Conservation (phyloP, 2,113 vertebrate species). For the Trematomus loennbergii region DNA sequence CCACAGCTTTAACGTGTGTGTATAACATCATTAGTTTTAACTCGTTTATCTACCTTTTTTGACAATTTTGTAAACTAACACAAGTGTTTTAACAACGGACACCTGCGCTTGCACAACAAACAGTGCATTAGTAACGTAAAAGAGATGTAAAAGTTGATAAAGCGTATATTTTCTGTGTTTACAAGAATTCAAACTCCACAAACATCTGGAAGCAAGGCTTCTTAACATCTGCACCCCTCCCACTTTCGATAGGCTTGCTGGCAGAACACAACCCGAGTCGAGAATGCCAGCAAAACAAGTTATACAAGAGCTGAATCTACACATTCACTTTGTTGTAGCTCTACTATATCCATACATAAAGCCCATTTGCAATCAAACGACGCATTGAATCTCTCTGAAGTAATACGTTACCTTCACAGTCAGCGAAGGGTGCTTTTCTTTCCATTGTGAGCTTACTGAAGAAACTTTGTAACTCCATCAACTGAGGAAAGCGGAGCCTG, state of each 20-base stretch:
- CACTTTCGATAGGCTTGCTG: conserved; percentile 80
- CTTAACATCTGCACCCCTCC: conserved; percentile 85
- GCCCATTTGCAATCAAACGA: conserved; percentile 18
- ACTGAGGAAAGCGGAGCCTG: conserved; percentile 64
- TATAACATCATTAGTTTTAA: neutral
- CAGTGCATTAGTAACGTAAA: neutral
- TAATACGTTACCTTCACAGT: conserved; percentile 78
- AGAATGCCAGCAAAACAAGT: conserved; percentile 83
- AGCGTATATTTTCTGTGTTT: conserved; percentile 14
- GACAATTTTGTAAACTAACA: neutral
- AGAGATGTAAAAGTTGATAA: conserved; percentile 24
- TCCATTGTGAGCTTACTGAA: conserved; percentile 74
- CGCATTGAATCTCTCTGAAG: neutral
- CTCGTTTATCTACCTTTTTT: neutral
- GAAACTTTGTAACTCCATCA: conserved; percentile 80
- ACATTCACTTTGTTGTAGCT: neutral
- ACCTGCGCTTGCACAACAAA: neutral
- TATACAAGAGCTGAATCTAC: conserved; percentile 72
- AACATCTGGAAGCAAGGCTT: conserved; percentile 82
- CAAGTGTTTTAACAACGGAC: fast-evolving
- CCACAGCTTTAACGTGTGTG: neutral
- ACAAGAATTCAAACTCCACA: conserved; percentile 42
- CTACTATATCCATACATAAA: neutral
- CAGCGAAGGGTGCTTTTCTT: conserved; percentile 72
- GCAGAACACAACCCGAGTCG: conserved; percentile 70